Percentiles rank a stretch among this genome's conserved stretches.
Evolutionary conservation across 2,888 invertebrate species (phyloP).

Genomic region (Drosophila austrosaltans): DNA sequence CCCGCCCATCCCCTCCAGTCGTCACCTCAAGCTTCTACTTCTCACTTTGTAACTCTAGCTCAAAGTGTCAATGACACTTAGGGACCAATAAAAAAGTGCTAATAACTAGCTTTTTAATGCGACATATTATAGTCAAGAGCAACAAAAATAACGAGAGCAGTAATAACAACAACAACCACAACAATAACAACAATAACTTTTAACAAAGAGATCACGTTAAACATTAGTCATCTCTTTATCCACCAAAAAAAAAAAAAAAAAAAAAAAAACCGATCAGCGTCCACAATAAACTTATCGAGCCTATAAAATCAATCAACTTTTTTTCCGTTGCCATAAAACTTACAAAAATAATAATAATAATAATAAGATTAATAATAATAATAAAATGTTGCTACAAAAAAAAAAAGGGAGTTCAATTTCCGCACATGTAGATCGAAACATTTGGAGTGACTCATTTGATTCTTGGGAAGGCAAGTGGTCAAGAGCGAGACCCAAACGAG

Average conservation of each 20-base stretch:
- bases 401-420: constrained; percentile 69
- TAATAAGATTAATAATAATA: constrained; percentile 50
- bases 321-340: constrained; percentile 18
- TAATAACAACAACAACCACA: constrained; percentile 43
- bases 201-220: constrained; percentile 62
- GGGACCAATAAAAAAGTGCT: constrained; percentile 50
- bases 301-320: constrained; percentile 75
- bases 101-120: constrained; percentile 49
- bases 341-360: constrained; percentile 29
- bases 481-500: constrained; percentile 50
- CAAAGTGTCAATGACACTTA: constrained; percentile 53
- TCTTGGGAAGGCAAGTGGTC: constrained; percentile 64
- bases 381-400: constrained; percentile 62
- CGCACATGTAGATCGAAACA: constrained; percentile 47
- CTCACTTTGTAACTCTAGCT: constrained; percentile 7
- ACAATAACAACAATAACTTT: constrained; percentile 18
- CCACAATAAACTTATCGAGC: constrained; percentile 70
- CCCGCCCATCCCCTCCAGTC: neutral
- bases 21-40: neutral
- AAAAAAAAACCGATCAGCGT: constrained; percentile 22
- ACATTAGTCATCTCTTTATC: constrained; percentile 68
- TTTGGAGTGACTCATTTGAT: constrained; percentile 56
- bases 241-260: constrained; percentile 4
- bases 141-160: constrained; percentile 29
- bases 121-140: constrained; percentile 39